Evolutionary conservation across 2,888 invertebrate genomes (phyloP).

Genomic region (Eupithecia abbreviata): DNA sequence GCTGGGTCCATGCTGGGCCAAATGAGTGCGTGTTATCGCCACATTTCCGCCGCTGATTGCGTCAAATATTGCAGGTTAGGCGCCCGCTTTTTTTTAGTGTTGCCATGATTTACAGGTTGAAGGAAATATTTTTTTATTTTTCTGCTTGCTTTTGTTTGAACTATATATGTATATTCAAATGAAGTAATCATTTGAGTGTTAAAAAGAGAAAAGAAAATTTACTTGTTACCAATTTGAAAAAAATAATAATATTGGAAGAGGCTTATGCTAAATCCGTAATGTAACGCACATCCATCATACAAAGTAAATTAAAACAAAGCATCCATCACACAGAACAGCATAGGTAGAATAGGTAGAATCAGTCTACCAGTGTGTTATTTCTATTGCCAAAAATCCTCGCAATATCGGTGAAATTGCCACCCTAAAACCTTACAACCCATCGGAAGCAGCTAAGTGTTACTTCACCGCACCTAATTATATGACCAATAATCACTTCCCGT

Average conservation of each 20-base stretch:
- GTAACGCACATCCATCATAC: not conserved
- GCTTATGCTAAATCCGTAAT: not conserved
- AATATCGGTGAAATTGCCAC: constrained; percentile 46
- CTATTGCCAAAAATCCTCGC: not conserved
- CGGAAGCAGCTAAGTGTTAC: constrained; percentile 74
- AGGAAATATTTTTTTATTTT: not conserved
- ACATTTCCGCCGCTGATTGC: constrained; percentile 71
- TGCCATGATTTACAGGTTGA: constrained; percentile 37
- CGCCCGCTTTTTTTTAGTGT: constrained; percentile 47
- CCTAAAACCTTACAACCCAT: constrained; percentile 52
- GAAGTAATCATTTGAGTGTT: no score
- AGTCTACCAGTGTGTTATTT: not conserved
- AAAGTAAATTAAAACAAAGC: not conserved
- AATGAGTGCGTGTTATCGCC: constrained; percentile 70
- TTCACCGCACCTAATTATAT: constrained; percentile 73
- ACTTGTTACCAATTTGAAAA: not conserved
- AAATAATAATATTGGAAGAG: not conserved
- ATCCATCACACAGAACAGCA: not conserved
- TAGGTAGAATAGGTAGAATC: no score
- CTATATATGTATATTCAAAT: no score
- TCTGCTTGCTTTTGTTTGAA: not conserved
- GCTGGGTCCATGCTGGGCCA: constrained; percentile 63
- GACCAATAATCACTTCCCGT: constrained; percentile 70
- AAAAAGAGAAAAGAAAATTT: not conserved
- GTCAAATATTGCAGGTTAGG: constrained; percentile 64